Evolutionary conservation across 2,113 vertebrate species (phyloP), one percentile per base, ranked within the genome.

Genomic region (Cercocebus atys): DNA sequence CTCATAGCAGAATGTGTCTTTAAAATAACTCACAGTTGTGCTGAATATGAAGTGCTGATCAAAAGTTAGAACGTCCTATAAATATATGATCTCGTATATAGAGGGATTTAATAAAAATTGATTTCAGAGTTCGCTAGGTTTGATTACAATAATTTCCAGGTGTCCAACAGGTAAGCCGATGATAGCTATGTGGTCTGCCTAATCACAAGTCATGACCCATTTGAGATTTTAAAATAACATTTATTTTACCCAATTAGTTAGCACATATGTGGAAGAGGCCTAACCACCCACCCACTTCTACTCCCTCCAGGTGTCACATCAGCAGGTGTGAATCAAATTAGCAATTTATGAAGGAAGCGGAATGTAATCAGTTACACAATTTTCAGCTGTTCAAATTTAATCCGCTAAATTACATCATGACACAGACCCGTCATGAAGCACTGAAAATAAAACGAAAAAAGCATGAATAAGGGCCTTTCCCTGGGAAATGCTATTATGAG

Each of bases 301-400:
- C 45, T 23, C 23, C 14, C 70, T 64, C 88, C 92, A 96, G 94
- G 73, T 95, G 94, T 72, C 61, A 64, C 35, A 45, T 47, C 40
- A 93, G 96, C 88, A 97, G 90, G 90, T 98, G 80, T 84, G 87
- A 96, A 94, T 90, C 93, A 90, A 93, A 95, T 97, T 78, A 92
- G 95, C 82, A 90, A 97, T 90, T 90, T 96, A 90, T 70, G 50
- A 90, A 81, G 87, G 91, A 90, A 97, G 82, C 38, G 35, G 95
- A 97, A 84, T 84, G 83, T 61, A 96, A 97, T 96, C 96, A 98
- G 83, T 97, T 96, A 95, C 32, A 83, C 68, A 80, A 52, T 96
- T 96, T 97, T 40, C 92, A 96, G 83, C 43, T 94, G 91, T 87
- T 96, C 87, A 86, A 25, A 97, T 95, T 95, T 95, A 92, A 93